phyloP scores from a whole-genome alignment of 2,113 vertebrate species.

The Lamprologus lemairii region DNA sequence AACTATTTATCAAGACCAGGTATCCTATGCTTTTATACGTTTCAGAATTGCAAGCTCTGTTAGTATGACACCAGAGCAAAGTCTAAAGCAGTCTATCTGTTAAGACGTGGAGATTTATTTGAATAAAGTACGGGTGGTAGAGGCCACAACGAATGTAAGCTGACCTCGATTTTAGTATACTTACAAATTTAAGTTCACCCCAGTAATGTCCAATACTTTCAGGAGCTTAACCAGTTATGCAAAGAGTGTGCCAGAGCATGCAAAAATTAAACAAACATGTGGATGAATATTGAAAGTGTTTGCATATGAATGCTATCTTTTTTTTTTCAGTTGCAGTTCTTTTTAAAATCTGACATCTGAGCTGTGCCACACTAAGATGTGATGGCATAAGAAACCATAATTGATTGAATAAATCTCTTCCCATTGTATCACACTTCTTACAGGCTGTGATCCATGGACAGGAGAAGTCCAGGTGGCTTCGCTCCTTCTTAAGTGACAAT shows the following conservation, averaged over 20 bases:
- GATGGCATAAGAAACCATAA: neutral
- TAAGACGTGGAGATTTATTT: neutral
- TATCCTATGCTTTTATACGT: neutral
- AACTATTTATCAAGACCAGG: neutral
- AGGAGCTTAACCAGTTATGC: neutral
- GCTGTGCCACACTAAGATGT: neutral
- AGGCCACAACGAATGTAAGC: neutral
- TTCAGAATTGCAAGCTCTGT: neutral
- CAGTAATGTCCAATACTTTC: neutral
- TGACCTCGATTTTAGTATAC: neutral
- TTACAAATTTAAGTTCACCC: neutral
- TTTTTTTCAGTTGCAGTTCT: neutral
- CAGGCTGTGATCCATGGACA: constrained; percentile 77
- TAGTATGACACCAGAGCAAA: neutral
- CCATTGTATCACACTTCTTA: neutral
- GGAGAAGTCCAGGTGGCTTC: constrained; percentile 81
- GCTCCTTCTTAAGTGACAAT: constrained; percentile 67
- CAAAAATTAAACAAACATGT: neutral
- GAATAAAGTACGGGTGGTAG: neutral
- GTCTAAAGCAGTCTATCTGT: neutral
- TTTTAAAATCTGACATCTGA: neutral
- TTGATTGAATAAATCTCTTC: neutral
- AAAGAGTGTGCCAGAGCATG: neutral
- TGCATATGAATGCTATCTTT: neutral
- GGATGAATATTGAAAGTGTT: neutral